Conservation (phyloP, 1,140 invertebrate species). For the Dinothrombium tinctorium region DNA sequence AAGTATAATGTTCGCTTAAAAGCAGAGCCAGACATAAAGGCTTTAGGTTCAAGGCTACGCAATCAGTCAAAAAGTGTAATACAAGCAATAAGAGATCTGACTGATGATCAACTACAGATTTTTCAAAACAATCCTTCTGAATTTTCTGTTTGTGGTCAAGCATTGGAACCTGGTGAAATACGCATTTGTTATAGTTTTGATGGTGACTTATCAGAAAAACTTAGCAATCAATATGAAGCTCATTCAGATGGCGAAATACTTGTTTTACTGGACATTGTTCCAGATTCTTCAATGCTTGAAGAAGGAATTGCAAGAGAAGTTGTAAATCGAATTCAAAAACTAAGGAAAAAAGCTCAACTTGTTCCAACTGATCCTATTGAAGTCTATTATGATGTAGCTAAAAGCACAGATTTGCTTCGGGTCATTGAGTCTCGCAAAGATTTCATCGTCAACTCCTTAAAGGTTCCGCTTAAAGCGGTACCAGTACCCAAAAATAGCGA, state of each 20-base stretch:
- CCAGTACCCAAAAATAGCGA: too few relatives aligned
- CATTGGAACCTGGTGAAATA: slow-evolving; percentile 52
- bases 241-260: slow-evolving; percentile 48
- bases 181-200: slow-evolving; percentile 54
- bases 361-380: slow-evolving; percentile 71
- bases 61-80: slow-evolving; percentile 67
- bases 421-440: too few relatives aligned
- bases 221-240: slow-evolving; percentile 52
- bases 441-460: too few relatives aligned
- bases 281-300: slow-evolving; percentile 66
- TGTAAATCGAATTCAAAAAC: slow-evolving; percentile 84
- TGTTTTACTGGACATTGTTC: slow-evolving; percentile 28
- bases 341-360: slow-evolving; percentile 83
- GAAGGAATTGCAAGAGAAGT: slow-evolving; percentile 82
- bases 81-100: slow-evolving; percentile 40
- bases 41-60: slow-evolving; percentile 62
- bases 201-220: slow-evolving; percentile 30
- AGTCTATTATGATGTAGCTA: slow-evolving; percentile 65
- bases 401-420: too few relatives aligned
- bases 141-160: slow-evolving; percentile 39
- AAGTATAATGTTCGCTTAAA: slow-evolving; percentile 76
- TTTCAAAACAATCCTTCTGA: slow-evolving; percentile 7
- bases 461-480: too few relatives aligned
- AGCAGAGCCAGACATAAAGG: slow-evolving; percentile 77
- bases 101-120: slow-evolving; percentile 6